Percentiles rank a stretch among this genome's conserved stretches.
phyloP scores from a whole-genome alignment of 2,113 vertebrate genomes.

The Pteropus alecto region DNA sequence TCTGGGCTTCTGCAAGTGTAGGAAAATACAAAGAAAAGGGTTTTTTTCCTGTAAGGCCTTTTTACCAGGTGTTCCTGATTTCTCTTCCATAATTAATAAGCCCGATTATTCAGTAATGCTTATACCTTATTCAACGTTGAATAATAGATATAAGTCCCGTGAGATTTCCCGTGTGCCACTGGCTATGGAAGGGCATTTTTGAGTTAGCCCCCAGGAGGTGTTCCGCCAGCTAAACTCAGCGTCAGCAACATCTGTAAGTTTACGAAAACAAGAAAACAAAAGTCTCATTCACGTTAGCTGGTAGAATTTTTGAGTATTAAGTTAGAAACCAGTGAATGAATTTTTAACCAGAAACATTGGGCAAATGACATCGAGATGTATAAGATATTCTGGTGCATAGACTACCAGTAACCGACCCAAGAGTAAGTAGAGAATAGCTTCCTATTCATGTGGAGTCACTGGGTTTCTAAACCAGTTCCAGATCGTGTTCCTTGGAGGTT shows the following conservation, averaged over 20 bases:
- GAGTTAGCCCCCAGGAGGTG: not conserved
- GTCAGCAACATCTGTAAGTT: not conserved
- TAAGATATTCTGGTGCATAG: not conserved
- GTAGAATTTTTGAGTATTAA: not conserved
- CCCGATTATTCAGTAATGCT: not conserved
- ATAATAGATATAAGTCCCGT: not conserved
- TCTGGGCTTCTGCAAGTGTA: not conserved
- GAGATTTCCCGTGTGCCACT: not conserved
- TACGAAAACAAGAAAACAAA: not conserved
- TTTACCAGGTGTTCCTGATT: not conserved
- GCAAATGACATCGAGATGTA: not conserved
- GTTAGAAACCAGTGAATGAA: not conserved
- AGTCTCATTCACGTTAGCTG: not conserved
- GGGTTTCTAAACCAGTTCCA: not conserved
- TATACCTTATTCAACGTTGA: not conserved
- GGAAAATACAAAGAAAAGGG: not conserved
- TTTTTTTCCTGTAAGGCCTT: not conserved
- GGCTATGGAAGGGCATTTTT: not conserved
- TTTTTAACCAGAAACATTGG: not conserved
- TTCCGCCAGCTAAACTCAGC: not conserved
- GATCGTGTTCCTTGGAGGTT: not conserved
- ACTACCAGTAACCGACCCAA: not conserved
- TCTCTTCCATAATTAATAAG: not conserved
- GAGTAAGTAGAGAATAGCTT: not conserved
- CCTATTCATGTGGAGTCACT: not conserved